Base-by-base conservation (phyloP, 2,797 vertebrate genomes). In the Eulemur mongoz region DNA sequence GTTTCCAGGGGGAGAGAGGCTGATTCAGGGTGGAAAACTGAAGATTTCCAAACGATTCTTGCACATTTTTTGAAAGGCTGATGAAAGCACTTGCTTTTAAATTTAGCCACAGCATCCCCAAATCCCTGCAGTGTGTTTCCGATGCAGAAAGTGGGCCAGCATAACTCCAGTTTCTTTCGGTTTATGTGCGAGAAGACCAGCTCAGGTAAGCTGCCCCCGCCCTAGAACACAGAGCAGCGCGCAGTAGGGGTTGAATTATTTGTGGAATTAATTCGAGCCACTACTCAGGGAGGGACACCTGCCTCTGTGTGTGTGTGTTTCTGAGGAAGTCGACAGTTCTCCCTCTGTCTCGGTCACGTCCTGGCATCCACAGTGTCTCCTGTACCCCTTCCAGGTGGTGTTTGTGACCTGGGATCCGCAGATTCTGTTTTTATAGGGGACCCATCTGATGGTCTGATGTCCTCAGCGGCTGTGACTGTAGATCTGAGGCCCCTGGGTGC, bases 371-470 rank as follows among this genome's bases (percentile, higher is more conserved):
- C 22, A 18, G 0, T 4, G 12, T 63, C 13, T 40, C 54, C n/a
- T 11, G 3, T 30, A 38, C 25, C 15, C 50, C 84, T 82, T 67
- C 67, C 50, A 38, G 59, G 11, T 14, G 17, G 15, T 15, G 18
- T 70, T 30, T 84, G n/a, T 81, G 59, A 84, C 30, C 65, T 27
- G n/a, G 75, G 45, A 17, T 84, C 22, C 9, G 22, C 17, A 57
- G 94, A 18, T 38, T 92, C 89, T 86, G 50, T 54, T 75, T 63
- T 88, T 54, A 69, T n/a, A 79, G 38, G 80, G 57, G 69, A 76
- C 76, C 38, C 70, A 9, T 57, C 22, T 57, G 54, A 54, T 54
- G 22, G 84, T 61, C 30, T 59, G 17, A 38, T 59, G 91, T 48
- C 78, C 73, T 54, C 35, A 43, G 91, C 43, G 52, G 18, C 87